phyloP scores from a whole-genome alignment of 2,888 invertebrate species.

The Mystacides longicornis region DNA sequence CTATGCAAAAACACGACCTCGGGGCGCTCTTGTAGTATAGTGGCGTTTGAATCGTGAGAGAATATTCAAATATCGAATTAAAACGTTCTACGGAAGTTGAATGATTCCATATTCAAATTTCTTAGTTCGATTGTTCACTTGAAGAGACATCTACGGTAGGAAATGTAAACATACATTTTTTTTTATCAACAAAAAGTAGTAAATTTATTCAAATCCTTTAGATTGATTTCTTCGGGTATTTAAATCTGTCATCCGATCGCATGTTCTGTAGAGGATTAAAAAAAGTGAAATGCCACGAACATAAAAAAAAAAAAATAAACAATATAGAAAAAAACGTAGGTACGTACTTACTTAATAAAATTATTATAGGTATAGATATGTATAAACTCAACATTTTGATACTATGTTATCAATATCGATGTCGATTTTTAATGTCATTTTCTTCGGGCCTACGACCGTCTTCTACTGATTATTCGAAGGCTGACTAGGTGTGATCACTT shows the following conservation, averaged over 20 bases:
- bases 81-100: background rate
- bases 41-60: conserved; percentile 24
- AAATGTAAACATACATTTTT: background rate
- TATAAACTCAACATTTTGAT: too few relatives aligned
- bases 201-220: background rate
- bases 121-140: conserved; percentile 9
- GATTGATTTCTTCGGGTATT: background rate
- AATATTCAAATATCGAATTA: conserved; percentile 10
- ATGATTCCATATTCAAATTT: background rate
- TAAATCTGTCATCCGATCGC: background rate
- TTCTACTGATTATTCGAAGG: too few relatives aligned
- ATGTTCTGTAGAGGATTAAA: background rate
- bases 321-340: too few relatives aligned
- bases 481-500: too few relatives aligned
- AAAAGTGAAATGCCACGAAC: too few relatives aligned
- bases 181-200: background rate
- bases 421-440: too few relatives aligned
- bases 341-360: too few relatives aligned
- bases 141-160: background rate
- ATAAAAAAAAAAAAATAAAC: too few relatives aligned
- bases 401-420: too few relatives aligned
- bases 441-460: too few relatives aligned
- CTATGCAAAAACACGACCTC: conserved; percentile 15
- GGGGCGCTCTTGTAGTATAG: conserved; percentile 11
- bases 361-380: too few relatives aligned